These are phyloP conservation scores for Cryptosula pallasiana DNA, from an alignment of 2,888 invertebrate genomes.

Conservation along the genomic window DNA sequence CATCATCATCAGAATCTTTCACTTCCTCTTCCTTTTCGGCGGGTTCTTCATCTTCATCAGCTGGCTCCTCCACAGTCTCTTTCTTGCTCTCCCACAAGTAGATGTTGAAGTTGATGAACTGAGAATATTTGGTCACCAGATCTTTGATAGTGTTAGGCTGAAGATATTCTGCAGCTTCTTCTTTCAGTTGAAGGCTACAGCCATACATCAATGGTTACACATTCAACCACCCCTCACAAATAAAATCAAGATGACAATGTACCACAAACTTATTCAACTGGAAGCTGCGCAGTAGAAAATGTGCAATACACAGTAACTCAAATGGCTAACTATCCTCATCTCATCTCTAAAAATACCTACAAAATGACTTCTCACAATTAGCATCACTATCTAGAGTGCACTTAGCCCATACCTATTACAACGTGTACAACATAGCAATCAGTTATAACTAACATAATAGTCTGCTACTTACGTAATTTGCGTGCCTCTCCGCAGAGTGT, in stretches of 20 bases:
- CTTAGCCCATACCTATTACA: no score
- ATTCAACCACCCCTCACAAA: no score
- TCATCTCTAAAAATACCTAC: no score
- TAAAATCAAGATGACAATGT: no score
- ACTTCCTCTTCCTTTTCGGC: conserved; percentile 34
- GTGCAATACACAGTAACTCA: no score
- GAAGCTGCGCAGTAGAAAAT: no score
- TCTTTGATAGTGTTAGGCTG: conserved; percentile 84
- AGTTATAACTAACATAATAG: neutral
- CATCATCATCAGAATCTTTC: conserved; percentile 26
- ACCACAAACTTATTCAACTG: no score
- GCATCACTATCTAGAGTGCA: no score
- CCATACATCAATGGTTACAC: no score
- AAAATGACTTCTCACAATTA: no score
- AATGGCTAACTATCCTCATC: no score
- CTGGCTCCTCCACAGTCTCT: conserved; percentile 69
- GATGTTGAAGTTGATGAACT: conserved; percentile 99
- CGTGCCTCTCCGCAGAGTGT: conserved; percentile 83
- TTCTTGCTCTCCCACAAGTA: conserved; percentile 82
- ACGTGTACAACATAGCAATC: neutral
- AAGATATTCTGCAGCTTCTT: conserved; percentile 92
- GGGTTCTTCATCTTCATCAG: conserved; percentile 58
- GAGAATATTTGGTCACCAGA: conserved; percentile 93
- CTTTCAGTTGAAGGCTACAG: conserved; percentile 80
- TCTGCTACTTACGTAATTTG: conserved; percentile 65